Base-by-base conservation (phyloP, 2,113 vertebrate species). In the Cyanoramphus novaezelandiae region DNA sequence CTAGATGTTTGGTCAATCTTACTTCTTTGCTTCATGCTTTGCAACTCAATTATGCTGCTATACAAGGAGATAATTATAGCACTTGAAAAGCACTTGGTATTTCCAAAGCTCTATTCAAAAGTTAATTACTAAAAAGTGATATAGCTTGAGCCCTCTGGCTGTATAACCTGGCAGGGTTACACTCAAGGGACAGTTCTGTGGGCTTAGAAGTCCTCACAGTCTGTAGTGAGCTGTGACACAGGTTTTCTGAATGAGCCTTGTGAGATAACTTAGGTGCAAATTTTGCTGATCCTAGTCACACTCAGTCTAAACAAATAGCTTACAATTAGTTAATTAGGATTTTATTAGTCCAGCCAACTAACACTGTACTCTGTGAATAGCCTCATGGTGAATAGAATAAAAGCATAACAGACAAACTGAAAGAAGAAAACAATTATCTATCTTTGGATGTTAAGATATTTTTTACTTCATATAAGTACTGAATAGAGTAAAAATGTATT, bases 101-200 rank as follows among this genome's bases (percentile, higher is more conserved):
- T 95, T 87, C 68, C 79, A 93, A 90, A 81, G 49, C 18, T 87
- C 49, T 80, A 41, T 93, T 91, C 71, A 80, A 77, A 90, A 85
- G 20, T 41, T 94, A 90, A 90, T 94, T 89, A 80, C 49, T 79
- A 85, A 90, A 82, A 92, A 92, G 63, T 89, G 39, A 91, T 92
- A 87, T n/a, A 76, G 29, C 39, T 80, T 90, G 90, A 96, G 79
- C 87, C 46, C 63, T 76, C 59, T 86, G 59, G 52, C 64, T 92
- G 21, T 67, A 24, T 84, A 86, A 59, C 27, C 67, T 69, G 39
- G 16, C 37, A 84, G 62, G 62, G 35, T 64, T 87, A 31, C 31
- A n/a, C 70, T 25, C 70, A 69, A 69, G 82, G 57, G 77, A 79
- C 33, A 71, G 19, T 75, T 91, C 57, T 91, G 28, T 10, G n/a